Base-by-base conservation (phyloP, 2,888 invertebrate species). In the Carpatolechia fugitivella region DNA sequence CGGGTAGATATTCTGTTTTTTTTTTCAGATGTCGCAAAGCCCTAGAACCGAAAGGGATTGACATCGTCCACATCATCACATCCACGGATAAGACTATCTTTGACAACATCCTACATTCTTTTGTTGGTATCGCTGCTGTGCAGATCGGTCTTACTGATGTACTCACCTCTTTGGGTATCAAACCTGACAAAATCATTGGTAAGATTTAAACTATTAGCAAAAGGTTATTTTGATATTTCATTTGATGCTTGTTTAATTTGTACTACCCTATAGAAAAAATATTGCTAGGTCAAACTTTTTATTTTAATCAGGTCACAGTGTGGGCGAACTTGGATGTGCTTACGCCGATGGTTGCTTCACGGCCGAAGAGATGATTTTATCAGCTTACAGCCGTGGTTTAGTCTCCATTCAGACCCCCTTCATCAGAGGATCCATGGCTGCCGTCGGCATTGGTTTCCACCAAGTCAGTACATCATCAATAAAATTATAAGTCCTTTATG, bases 271-370 rank as follows among this genome's bases (percentile, higher is more conserved):
- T n/a, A n/a, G n/a, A n/a, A n/a, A n/a, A n/a, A n/a, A n/a, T n/a
- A n/a, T n/a, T n/a, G n/a, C n/a, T n/a, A n/a, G n/a, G n/a, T n/a
- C n/a, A n/a, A n/a, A n/a, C n/a, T 1, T 2, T 40, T 16, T 5
- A 40, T 18, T 18, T 41, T 11, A 11, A 18, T 11, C 55, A 90
- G 97, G 99, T 0, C 98, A 98, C 78, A 98, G 98, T 18, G 95
- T 97, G 0, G 99, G 99, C 20, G 99, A 99, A 79, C 86, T 98
- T 24, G 98, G 96, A 0, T 98, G 98, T 77, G 98, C 96, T 0
- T 99, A 99, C 78, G 98, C 97, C 1, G 99, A 99, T 77, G 97
- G 96, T 0, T 95, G 96, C 61, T 91, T 98, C 56, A 95, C 97
- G 0, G 93, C 94, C 0, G 95, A 97, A 70, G 95, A 98, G 82